Evolutionary conservation across 2,888 invertebrate species (phyloP).

Genomic region (Drosophila koepferae): DNA sequence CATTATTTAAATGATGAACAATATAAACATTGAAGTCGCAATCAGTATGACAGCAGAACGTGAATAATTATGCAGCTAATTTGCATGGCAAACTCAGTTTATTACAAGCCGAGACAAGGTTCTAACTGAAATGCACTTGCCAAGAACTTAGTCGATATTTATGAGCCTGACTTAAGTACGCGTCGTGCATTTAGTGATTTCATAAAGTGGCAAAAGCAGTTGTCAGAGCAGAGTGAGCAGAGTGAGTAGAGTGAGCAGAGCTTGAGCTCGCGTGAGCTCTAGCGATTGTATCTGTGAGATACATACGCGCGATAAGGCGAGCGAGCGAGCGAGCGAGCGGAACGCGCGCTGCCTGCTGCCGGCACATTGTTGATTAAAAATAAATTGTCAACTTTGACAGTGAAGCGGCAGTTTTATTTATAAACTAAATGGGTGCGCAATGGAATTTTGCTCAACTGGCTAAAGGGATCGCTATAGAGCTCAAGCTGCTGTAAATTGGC

Average conservation of each 20-base stretch:
- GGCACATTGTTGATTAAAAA: slow-evolving; percentile 74
- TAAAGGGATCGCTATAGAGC: slow-evolving; percentile 17
- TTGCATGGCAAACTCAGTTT: slow-evolving; percentile 12
- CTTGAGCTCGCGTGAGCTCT: slow-evolving; percentile 27
- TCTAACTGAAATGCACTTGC: slow-evolving; percentile 5
- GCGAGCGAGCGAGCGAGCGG: slow-evolving; percentile 34
- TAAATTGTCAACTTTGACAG: slow-evolving; percentile 80
- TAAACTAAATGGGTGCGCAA: slow-evolving; percentile 59
- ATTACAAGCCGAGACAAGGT: background rate
- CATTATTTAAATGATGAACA: slow-evolving; percentile 9
- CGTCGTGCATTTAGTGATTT: slow-evolving; percentile 38
- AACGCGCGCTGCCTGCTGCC: slow-evolving; percentile 25
- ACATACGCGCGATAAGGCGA: slow-evolving; percentile 46
- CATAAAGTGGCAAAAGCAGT: slow-evolving; percentile 29
- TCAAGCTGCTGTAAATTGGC: slow-evolving; percentile 50
- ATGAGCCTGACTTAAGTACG: slow-evolving; percentile 21
- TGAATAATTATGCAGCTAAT: slow-evolving; percentile 37
- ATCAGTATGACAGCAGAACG: slow-evolving; percentile 13
- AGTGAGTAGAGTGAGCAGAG: slow-evolving; percentile 12
- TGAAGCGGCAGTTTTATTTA: slow-evolving; percentile 69
- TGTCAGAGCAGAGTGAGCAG: slow-evolving; percentile 4
- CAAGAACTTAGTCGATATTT: slow-evolving; percentile 22
- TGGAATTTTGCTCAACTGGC: slow-evolving; percentile 45
- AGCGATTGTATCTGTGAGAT: slow-evolving; percentile 53
- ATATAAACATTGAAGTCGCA: slow-evolving; percentile 15